These are phyloP conservation scores for Mactromeris polynyma DNA, from an alignment of 2,888 invertebrate genomes.

Conservation along the genomic window DNA sequence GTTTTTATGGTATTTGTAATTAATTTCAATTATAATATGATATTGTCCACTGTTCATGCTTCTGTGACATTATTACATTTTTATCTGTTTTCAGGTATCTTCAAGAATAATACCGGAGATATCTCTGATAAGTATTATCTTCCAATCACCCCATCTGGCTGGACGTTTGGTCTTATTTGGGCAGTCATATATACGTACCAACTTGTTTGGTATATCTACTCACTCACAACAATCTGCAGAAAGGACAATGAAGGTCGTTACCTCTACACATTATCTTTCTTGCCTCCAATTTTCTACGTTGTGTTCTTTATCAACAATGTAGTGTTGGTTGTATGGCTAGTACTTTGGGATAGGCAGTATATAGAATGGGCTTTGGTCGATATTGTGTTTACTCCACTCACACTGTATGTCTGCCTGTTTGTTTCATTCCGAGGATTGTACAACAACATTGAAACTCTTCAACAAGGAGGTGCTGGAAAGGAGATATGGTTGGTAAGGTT, in stretches of 20 bases:
- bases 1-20: background rate
- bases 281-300: conserved; percentile 76
- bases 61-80: background rate
- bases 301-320: conserved; percentile 73
- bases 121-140: conserved; percentile 79
- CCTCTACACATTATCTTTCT: conserved; percentile 53
- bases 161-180: conserved; percentile 84
- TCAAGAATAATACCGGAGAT: conserved; percentile 62
- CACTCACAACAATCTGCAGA: conserved; percentile 66
- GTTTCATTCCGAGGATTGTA: conserved; percentile 75
- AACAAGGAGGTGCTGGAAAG: conserved; percentile 55
- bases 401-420: conserved; percentile 77
- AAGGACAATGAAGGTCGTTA: conserved; percentile 22
- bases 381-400: conserved; percentile 68
- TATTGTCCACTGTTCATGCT: background rate
- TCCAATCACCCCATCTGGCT: conserved; percentile 83
- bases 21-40: background rate
- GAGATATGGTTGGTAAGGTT: conserved; percentile 81
- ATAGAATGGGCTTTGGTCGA: conserved; percentile 70
- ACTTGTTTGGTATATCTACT: conserved; percentile 80
- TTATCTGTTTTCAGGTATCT: conserved; percentile 35
- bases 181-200: conserved; percentile 84
- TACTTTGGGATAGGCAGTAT: conserved; percentile 81
- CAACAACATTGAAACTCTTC: conserved; percentile 67
- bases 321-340: conserved; percentile 80